phyloP scores from a whole-genome alignment of 1,140 invertebrate species.

The Pseudomyrmex cubaensis region DNA sequence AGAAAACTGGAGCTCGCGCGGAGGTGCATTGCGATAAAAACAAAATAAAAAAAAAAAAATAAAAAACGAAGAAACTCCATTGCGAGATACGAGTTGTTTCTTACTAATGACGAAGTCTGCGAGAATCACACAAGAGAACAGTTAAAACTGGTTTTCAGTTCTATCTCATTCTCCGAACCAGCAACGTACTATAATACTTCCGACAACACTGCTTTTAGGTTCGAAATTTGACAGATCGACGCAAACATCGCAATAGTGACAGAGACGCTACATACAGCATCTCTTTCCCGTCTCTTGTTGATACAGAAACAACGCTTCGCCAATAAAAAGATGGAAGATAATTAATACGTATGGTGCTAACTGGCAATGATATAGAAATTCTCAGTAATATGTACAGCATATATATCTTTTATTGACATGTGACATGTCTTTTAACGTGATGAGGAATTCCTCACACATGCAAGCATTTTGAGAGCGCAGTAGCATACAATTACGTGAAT shows the following conservation, averaged over 20 bases:
- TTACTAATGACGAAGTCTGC: slow-evolving; percentile 41
- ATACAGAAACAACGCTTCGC: slow-evolving; percentile 62
- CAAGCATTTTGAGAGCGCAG: neutral
- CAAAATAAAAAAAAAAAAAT: neutral
- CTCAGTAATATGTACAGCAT: neutral
- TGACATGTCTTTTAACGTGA: neutral
- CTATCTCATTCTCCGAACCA: slow-evolving; percentile 32
- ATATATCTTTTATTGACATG: no score
- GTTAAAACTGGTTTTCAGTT: slow-evolving; percentile 71
- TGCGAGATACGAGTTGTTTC: neutral
- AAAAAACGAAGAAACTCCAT: neutral
- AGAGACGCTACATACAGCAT: slow-evolving; percentile 38
- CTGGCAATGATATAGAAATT: slow-evolving; percentile 34
- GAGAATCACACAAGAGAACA: slow-evolving; percentile 47
- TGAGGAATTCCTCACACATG: neutral
- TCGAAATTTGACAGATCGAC: slow-evolving; percentile 66
- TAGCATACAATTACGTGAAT: slow-evolving; percentile 40
- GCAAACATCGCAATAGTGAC: slow-evolving; percentile 54
- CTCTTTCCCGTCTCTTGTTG: slow-evolving; percentile 16
- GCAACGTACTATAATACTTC: neutral
- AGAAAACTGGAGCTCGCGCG: slow-evolving; percentile 43
- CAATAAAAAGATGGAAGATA: neutral
- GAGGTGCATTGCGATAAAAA: slow-evolving; percentile 29
- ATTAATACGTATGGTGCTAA: slow-evolving; percentile 27
- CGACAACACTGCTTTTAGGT: slow-evolving; percentile 68